Evolutionary conservation across 2,888 invertebrate genomes (phyloP).

Genomic region (Platycheirus rosarum): DNA sequence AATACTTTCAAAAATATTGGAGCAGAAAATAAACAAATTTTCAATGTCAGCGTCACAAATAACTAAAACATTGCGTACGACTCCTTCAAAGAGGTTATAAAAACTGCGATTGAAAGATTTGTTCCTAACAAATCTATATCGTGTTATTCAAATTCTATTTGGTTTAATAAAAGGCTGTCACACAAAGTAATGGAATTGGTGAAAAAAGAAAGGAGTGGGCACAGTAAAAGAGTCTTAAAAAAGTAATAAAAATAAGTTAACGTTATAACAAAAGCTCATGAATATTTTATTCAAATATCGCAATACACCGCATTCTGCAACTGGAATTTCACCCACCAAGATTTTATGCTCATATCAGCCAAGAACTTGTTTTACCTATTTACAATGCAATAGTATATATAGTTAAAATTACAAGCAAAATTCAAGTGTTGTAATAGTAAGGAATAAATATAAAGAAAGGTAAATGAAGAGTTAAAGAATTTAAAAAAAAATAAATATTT

Average conservation of each 20-base stretch:
- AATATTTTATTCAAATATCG: conserved; percentile 24
- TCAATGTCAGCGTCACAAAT: too few relatives aligned
- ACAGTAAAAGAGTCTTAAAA: conserved; percentile 21
- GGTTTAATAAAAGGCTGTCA: too few relatives aligned
- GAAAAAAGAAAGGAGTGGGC: conserved; percentile 30
- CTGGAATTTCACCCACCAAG: conserved; percentile 36
- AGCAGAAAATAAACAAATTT: too few relatives aligned
- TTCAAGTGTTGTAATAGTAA: not conserved
- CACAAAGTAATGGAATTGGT: conserved; percentile 39
- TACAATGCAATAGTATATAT: not conserved
- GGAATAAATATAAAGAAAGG: not conserved
- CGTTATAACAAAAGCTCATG: not conserved
- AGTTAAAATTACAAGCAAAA: not conserved
- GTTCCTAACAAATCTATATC: too few relatives aligned
- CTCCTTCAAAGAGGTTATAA: too few relatives aligned
- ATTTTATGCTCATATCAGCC: conserved; percentile 18
- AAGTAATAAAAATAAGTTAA: conserved; percentile 4
- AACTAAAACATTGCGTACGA: too few relatives aligned
- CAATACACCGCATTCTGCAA: conserved; percentile 36
- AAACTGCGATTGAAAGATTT: too few relatives aligned
- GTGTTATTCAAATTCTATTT: too few relatives aligned
- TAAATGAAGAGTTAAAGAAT: not conserved
- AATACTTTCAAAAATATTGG: too few relatives aligned
- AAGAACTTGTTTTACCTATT: conserved; percentile 4
- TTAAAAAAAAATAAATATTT: not conserved